Conservation (phyloP, 2,797 vertebrate genomes). For the Tokudaia tokunoshimensis region DNA sequence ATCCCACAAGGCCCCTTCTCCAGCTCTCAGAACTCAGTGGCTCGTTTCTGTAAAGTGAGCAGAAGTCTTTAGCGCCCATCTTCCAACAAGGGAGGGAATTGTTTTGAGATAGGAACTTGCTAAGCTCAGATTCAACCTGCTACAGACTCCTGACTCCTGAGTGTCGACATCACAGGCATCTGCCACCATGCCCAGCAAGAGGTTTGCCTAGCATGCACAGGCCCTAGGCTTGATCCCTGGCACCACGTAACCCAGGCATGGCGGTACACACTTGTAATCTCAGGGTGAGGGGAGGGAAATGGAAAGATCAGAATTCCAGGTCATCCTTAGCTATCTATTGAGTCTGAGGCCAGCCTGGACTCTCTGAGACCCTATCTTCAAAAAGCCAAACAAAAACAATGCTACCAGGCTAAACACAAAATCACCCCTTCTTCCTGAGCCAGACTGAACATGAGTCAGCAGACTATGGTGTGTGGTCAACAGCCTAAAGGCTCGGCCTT, state of each 20-base stretch:
- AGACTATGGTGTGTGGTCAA: not conserved
- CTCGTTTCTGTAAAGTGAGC: not conserved
- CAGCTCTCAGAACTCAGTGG: not conserved
- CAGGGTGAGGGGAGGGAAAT: not conserved
- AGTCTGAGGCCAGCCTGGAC: not conserved
- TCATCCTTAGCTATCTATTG: not conserved
- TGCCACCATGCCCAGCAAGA: not conserved
- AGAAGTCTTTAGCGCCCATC: not conserved
- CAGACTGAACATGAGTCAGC: fast-evolving
- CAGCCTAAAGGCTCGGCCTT: not conserved
- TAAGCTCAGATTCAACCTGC: not conserved
- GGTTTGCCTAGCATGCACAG: not conserved
- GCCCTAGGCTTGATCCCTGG: not conserved
- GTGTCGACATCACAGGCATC: no score
- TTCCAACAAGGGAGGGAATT: not conserved
- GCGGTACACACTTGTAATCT: not conserved
- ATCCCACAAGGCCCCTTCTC: not conserved
- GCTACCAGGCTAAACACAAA: not conserved
- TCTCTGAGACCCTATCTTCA: not conserved
- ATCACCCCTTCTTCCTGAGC: not conserved
- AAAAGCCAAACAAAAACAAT: not conserved
- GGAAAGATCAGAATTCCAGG: not conserved
- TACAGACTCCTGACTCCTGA: not conserved
- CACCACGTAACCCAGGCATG: not conserved
- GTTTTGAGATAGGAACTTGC: not conserved